Evolutionary conservation across 2,888 invertebrate species (phyloP).

Genomic region (Archips xylosteana): DNA sequence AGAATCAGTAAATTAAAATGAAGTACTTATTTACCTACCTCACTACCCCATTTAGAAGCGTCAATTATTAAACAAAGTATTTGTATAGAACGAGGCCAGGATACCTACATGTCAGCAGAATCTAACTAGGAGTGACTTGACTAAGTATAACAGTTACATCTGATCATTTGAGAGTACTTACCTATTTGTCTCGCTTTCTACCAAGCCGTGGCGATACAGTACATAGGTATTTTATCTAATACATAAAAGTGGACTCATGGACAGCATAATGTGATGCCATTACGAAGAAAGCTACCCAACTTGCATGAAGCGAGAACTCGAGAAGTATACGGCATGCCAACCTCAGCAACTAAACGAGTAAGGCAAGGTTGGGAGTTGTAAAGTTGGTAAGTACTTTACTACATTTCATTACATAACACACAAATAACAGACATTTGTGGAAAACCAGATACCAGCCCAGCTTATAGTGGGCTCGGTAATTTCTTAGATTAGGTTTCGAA

Average conservation of each 20-base stretch:
- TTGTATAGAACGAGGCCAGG: too few species aligned
- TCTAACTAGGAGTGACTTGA: too few species aligned
- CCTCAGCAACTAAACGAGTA: slow-evolving; percentile 6
- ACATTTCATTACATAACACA: slow-evolving; percentile 31
- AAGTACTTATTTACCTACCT: too few species aligned
- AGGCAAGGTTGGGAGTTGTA: slow-evolving; percentile 21
- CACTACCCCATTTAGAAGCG: too few species aligned
- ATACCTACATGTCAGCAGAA: too few species aligned
- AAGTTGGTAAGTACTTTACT: slow-evolving; percentile 32
- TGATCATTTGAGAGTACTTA: too few species aligned
- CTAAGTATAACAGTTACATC: too few species aligned
- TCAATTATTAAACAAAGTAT: too few species aligned
- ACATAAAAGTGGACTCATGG: slow-evolving; percentile 14
- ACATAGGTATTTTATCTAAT: neutral
- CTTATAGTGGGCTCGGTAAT: neutral
- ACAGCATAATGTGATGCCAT: slow-evolving; percentile 20
- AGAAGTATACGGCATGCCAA: slow-evolving; percentile 12
- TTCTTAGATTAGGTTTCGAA: slow-evolving; percentile 8
- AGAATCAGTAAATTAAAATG: too few species aligned
- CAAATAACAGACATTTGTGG: slow-evolving; percentile 23
- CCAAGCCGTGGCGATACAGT: neutral
- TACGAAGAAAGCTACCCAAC: slow-evolving; percentile 33
- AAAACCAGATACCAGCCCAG: slow-evolving; percentile 9
- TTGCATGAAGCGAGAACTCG: slow-evolving; percentile 1
- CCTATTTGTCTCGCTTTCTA: neutral